These are phyloP conservation scores for Muricea muricata DNA, from an alignment of 92 coral and sea anemone species.

Conservation along the genomic window DNA sequence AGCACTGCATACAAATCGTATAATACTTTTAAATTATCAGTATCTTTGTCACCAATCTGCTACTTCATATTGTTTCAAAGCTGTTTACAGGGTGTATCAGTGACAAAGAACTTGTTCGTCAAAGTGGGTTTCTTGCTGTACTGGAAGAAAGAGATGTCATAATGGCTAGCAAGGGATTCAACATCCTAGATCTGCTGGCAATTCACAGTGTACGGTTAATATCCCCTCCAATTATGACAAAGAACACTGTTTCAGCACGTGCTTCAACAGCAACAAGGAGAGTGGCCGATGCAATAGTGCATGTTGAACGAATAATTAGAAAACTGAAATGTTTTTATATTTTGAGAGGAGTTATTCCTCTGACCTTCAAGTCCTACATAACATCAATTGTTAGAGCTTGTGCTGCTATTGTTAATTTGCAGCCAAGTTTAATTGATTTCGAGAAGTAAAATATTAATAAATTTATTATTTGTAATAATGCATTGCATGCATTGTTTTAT, in stretches of 20 bases:
- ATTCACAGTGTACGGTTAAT: conserved; percentile 56
- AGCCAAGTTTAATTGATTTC: background rate
- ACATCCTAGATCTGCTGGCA: conserved; percentile 64
- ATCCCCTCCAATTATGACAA: conserved; percentile 44
- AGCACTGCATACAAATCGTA: conserved; percentile 79
- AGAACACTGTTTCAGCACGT: conserved; percentile 1
- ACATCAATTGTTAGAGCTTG: conserved; percentile 27
- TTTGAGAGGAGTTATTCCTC: conserved; percentile 3
- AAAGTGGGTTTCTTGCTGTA: conserved; percentile 72
- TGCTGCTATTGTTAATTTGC: conserved; percentile 1
- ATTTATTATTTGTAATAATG: background rate
- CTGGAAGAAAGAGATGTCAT: conserved; percentile 70
- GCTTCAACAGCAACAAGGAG: conserved; percentile 30
- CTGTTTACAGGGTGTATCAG: conserved; percentile 76
- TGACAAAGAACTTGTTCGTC: conserved; percentile 78
- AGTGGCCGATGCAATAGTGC: conserved; percentile 3
- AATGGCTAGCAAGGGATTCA: conserved; percentile 68
- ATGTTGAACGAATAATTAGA: conserved; percentile 19
- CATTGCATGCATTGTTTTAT: background rate
- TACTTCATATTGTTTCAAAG: conserved; percentile 71
- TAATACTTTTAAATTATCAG: conserved; percentile 75
- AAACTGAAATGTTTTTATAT: conserved; percentile 16
- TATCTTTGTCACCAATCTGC: conserved; percentile 77
- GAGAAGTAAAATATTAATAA: background rate
- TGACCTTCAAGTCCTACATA: conserved; percentile 13